Conservation (phyloP, 53 echinoderm and acorn worm genomes). For the Holothuria scabra region DNA sequence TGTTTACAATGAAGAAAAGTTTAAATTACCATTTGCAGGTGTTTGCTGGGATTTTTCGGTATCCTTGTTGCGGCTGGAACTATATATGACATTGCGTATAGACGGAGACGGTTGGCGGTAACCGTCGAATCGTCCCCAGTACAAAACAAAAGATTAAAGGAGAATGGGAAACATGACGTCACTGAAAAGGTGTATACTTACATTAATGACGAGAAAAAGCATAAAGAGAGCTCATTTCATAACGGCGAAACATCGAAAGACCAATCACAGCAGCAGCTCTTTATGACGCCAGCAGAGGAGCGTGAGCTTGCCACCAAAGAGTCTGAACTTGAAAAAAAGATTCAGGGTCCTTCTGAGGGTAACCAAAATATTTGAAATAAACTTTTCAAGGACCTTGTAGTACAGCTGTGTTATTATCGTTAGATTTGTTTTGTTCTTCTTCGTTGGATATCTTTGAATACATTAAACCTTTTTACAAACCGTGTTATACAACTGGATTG, state of each 20-base stretch:
- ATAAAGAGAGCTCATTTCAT: neutral
- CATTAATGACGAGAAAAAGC: neutral
- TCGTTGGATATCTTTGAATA: too few species aligned
- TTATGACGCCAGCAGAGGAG: neutral
- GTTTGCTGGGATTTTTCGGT: constrained; percentile 10
- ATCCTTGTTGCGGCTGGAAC: neutral
- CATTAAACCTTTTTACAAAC: too few species aligned
- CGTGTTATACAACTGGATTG: too few species aligned
- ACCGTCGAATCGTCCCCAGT: neutral
- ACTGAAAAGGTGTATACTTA: neutral
- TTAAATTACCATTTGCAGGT: neutral
- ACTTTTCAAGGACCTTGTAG: too few species aligned
- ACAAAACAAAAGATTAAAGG: too few species aligned
- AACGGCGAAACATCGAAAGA: neutral
- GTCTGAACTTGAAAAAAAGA: neutral
- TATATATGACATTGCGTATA: constrained; percentile 3
- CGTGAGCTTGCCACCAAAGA: neutral
- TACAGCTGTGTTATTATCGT: too few species aligned
- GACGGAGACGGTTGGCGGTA: neutral
- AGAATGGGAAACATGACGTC: neutral
- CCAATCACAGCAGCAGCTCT: constrained; percentile 13
- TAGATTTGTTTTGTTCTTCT: too few species aligned
- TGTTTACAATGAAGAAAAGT: neutral
- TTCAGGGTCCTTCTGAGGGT: too few species aligned
- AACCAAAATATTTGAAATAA: too few species aligned